A percentile compares a stretch with the other conserved stretches of the same genome.
These are phyloP conservation scores for Drosophila athabasca DNA, from an alignment of 1,140 invertebrate species.

Conservation along the genomic window DNA sequence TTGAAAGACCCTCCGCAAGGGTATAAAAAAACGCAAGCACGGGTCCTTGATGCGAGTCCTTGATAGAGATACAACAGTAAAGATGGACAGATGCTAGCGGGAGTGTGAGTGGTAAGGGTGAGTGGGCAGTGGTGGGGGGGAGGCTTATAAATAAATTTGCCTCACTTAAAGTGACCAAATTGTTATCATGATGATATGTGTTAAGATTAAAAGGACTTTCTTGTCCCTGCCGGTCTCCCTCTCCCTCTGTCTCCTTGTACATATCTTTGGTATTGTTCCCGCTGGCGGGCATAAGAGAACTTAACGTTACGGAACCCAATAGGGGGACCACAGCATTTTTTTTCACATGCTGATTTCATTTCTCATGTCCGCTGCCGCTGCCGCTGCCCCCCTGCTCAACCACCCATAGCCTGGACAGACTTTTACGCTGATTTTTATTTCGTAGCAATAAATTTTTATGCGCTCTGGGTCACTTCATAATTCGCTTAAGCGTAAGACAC, in stretches of 20 bases:
- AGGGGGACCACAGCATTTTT: slow-evolving; percentile 58
- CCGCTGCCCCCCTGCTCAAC: neutral
- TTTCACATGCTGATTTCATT: slow-evolving; percentile 82
- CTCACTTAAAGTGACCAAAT: slow-evolving; percentile 84
- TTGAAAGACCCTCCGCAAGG: too few relatives aligned
- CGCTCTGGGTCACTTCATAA: slow-evolving; percentile 80
- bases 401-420: slow-evolving; percentile 31
- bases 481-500: slow-evolving; percentile 75
- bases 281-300: slow-evolving; percentile 39
- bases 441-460: slow-evolving; percentile 83
- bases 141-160: slow-evolving; percentile 83
- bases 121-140: slow-evolving; percentile 16
- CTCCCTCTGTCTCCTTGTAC: neutral
- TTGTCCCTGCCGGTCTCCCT: slow-evolving; percentile 55
- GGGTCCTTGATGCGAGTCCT: slow-evolving; percentile 20
- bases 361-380: slow-evolving; percentile 2
- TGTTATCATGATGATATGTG: slow-evolving; percentile 83
- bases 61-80: slow-evolving; percentile 50
- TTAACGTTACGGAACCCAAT: slow-evolving; percentile 5
- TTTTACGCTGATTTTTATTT: slow-evolving; percentile 82
- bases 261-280: slow-evolving; percentile 3
- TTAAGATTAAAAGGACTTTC: slow-evolving; percentile 84
- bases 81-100: slow-evolving; percentile 23
- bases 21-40: slow-evolving; percentile 22
- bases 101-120: neutral